Base-by-base conservation (phyloP, 2,888 invertebrate genomes). In the Terebella lapidaria region DNA sequence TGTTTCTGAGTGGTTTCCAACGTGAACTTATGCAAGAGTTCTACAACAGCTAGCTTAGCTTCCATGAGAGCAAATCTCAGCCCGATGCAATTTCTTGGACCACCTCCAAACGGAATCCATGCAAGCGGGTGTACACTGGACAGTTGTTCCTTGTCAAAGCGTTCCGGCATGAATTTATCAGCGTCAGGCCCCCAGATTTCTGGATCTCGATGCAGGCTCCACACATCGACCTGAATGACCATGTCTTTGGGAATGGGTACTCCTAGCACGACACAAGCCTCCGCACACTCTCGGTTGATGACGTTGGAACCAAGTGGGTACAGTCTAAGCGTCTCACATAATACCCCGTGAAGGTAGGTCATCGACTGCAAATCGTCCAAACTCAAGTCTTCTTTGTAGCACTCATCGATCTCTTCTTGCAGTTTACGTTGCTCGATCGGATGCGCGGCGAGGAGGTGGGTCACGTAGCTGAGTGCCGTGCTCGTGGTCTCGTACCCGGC, bases 401-500 rank as follows among this genome's bases (percentile, higher is more conserved):
- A n/a, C 47, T 71, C 68, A 54, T 72, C 71, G 18, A 84, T 73
- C 70, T 84, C 84, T 35, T 76, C 69, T 58, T 79, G 77, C 2
- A 84, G 70, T 54, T 70, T 75, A 1, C 75, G 66, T 61, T 84
- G 84, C 27, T 82, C 74, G 1, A 82, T 79, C 2, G 73, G 81
- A 69, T 84, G 75, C 57, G 73, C 74, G n/a, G 83, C 81, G 58
- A 84, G 71, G 49, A 82, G 77, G 68, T 82, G 82, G 57, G 81
- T 73, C 15, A 80, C 74, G 68, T 81, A 84, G 3, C 78, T 78
- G 30, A 85, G 70, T 2, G 83, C 77, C 2, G 81, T 81, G 27
- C 83, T 81, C 0, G 84, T 84, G 0, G 84, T 85, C 68, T 85
- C 85, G 64, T 83, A 85, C 0, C 84, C 84, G 24, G 82, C 84